These are phyloP conservation scores for Heliconius himera DNA, from an alignment of 1,140 invertebrate species.

Conservation along the genomic window DNA sequence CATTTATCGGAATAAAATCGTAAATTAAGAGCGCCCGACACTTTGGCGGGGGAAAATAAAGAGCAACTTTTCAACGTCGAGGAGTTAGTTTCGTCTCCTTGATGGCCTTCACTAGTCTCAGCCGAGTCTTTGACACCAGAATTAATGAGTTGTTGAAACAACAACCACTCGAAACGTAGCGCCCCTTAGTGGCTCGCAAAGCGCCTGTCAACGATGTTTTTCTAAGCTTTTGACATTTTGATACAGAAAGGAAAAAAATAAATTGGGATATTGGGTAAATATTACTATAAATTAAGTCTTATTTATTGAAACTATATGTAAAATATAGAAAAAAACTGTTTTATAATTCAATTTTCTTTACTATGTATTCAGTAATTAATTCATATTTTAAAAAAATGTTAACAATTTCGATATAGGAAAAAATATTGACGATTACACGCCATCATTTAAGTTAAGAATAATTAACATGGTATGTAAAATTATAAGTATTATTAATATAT, in stretches of 20 bases:
- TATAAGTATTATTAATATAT: too few relatives aligned
- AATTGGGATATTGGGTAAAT: neutral
- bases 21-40: conserved; percentile 18
- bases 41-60: conserved; percentile 22
- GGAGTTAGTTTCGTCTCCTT: conserved; percentile 34
- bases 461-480: too few relatives aligned
- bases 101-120: conserved; percentile 30
- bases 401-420: too few relatives aligned
- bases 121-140: conserved; percentile 36
- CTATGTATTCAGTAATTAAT: too few relatives aligned
- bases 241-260: conserved; percentile 10
- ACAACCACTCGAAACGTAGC: conserved; percentile 36
- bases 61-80: conserved; percentile 32
- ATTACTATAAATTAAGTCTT: neutral
- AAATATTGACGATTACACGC: too few relatives aligned
- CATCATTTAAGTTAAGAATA: neutral
- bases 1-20: conserved; percentile 15
- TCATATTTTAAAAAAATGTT: too few relatives aligned
- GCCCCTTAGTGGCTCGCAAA: conserved; percentile 31
- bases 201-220: conserved; percentile 7
- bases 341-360: too few relatives aligned
- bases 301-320: too few relatives aligned
- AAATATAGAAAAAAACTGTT: too few relatives aligned
- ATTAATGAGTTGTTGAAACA: conserved; percentile 42
- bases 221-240: conserved; percentile 13